phyloP scores from a whole-genome alignment of 2,113 vertebrate species.

The pig (Sus scrofa) region DNA sequence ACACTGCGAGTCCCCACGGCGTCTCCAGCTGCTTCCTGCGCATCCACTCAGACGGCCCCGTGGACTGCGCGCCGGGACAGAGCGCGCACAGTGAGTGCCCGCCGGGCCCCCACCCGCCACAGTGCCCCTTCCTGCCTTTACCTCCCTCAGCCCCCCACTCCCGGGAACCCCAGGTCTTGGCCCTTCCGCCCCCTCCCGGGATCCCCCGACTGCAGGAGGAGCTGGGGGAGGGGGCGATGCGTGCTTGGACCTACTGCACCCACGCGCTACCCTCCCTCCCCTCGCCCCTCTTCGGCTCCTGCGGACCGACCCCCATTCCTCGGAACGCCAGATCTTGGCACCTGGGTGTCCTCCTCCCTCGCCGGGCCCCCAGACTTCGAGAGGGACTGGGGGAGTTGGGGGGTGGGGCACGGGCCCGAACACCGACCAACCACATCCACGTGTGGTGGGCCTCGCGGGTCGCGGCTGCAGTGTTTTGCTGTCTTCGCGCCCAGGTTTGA shows the following conservation, averaged over 20 bases:
- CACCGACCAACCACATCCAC: background rate
- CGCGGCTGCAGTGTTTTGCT: background rate
- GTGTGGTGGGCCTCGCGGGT: background rate
- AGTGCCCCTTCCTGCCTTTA: background rate
- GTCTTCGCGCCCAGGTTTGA: constrained; percentile 88
- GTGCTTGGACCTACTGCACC: background rate
- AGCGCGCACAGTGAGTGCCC: constrained; percentile 92
- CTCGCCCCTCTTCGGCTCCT: background rate
- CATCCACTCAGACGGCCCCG: constrained; percentile 91
- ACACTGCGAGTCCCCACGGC: constrained; percentile 90
- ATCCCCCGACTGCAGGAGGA: background rate
- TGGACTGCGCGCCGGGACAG: constrained; percentile 89
- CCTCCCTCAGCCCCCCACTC: background rate
- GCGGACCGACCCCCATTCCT: background rate
- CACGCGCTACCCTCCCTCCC: background rate
- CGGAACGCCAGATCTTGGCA: background rate
- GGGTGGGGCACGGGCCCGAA: no score
- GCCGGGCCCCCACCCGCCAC: background rate
- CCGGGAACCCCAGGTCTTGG: background rate
- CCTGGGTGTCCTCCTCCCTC: background rate
- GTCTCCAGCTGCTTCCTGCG: constrained; percentile 89
- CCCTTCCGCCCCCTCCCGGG: background rate
- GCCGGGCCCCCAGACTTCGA: background rate
- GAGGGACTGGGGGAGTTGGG: background rate
- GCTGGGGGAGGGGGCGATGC: no score